These are phyloP conservation scores for Heloderma charlesbogerti DNA, from an alignment of 2,113 vertebrate species.

Conservation along the genomic window DNA sequence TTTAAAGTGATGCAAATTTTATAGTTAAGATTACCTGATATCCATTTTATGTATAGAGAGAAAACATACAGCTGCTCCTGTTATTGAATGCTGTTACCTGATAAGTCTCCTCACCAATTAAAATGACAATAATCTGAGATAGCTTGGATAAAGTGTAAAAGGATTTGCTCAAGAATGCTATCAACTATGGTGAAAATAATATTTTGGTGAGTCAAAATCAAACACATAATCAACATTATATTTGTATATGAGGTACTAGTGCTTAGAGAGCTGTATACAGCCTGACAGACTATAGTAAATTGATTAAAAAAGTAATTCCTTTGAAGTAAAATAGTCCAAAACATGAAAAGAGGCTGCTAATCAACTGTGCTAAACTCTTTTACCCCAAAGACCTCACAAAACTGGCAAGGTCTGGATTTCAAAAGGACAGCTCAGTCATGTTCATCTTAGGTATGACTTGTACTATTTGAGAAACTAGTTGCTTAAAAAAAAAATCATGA, in stretches of 20 bases:
- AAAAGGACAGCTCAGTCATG: not conserved
- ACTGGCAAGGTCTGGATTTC: not conserved
- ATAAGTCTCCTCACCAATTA: not conserved
- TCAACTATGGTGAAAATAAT: not conserved
- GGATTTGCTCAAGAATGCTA: constrained; percentile 33
- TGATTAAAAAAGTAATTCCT: not conserved
- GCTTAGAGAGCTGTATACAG: not conserved
- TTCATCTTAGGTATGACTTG: not conserved
- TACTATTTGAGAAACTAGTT: not conserved
- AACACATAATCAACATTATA: not conserved
- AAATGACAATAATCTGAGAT: constrained; percentile 34
- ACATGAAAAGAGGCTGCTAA: not conserved
- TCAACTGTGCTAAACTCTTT: not conserved
- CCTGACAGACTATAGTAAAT: not conserved
- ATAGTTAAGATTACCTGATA: constrained; percentile 37
- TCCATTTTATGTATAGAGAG: constrained; percentile 39
- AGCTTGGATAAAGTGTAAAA: constrained; percentile 17
- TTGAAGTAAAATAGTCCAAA: constrained; percentile 25
- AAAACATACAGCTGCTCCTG: constrained; percentile 45
- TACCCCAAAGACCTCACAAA: constrained; percentile 12
- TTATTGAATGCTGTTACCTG: constrained; percentile 25
- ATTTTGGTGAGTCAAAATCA: not conserved
- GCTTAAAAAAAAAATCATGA: not conserved
- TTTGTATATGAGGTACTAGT: constrained; percentile 29
- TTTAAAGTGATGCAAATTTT: constrained; percentile 22